Base-by-base conservation (phyloP, 2,888 invertebrate genomes). In the Clivina fossor region DNA sequence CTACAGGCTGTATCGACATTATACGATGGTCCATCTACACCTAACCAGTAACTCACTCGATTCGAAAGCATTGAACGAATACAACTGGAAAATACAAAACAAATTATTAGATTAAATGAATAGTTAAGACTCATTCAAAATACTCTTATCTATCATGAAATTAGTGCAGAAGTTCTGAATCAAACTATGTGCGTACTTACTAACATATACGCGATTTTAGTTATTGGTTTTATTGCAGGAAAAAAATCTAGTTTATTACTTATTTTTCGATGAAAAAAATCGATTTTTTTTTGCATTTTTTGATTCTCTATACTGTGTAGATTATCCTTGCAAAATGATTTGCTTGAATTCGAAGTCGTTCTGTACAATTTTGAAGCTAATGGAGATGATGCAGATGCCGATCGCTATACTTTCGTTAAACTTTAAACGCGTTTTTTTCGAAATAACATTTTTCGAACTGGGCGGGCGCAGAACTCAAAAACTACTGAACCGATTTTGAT, bases 1-100 rank as follows among this genome's bases (percentile, higher is more conserved):
- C 93, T 93, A 71, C 96, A 97, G 0, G 96, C 96, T 0, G 95
- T 93, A 74, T 97, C 96, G 7, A 93, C 79, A 1, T 88, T 80
- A 74, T 86, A 90, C 3, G 93, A 93, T 0, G 95, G 95, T 0
- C 96, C 94, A 64, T 86, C 87, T 11, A 92, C 79, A 19, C 93
- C 93, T 58, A 96, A 80, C 75, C 86, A 86, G 72, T 90, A 95
- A 1, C 93, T 93, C 60, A 97, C 81, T 48, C 94, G 82, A 74
- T 94, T 93, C 9, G 94, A 88, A 68, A 94, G 80, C 93, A 95
- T 93, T 3, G 93, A 90, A 58, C 92, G 82, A 63, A 88, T 87
- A 71, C 92, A 92, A 28, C 95, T 80, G 70, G n/a, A n/a, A n/a
- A n/a, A n/a, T n/a, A 9, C 46, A 60, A 40, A n/a, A n/a, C n/a